Conservation (phyloP, 2,797 vertebrate genomes). For the Neosalanx taihuensis region DNA sequence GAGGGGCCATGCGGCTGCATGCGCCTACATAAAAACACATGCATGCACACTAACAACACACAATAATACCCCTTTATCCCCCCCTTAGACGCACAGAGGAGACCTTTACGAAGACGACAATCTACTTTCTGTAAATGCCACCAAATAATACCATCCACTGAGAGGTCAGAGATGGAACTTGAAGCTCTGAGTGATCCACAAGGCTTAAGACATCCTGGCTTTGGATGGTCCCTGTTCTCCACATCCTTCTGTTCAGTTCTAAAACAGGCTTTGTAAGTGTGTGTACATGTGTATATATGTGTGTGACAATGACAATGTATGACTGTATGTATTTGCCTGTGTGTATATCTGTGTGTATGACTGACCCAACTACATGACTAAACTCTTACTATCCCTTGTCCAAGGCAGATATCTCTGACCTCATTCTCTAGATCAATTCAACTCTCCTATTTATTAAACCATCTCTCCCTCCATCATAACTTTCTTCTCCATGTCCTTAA, state of each 20-base stretch:
- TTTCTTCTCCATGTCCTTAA: too few relatives aligned
- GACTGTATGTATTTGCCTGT: conserved; percentile 1
- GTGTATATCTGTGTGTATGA: not conserved
- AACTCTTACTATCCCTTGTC: too few relatives aligned
- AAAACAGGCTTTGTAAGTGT: conserved; percentile 5
- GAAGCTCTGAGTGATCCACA: not conserved
- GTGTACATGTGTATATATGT: conserved; percentile 11
- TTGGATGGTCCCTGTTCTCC: conserved; percentile 5
- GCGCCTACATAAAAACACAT: conserved; percentile 21
- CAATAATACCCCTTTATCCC: not conserved
- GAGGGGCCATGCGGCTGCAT: conserved; percentile 40
- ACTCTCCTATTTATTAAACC: too few relatives aligned
- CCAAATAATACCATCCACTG: too few relatives aligned
- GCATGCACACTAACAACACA: not conserved
- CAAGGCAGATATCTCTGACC: too few relatives aligned
- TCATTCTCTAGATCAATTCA: too few relatives aligned
- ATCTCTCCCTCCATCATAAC: too few relatives aligned
- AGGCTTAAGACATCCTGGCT: not conserved
- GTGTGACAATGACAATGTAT: not conserved
- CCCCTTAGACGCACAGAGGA: too few relatives aligned
- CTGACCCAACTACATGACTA: not conserved
- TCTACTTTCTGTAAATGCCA: too few relatives aligned
- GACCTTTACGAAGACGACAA: too few relatives aligned
- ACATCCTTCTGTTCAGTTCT: conserved; percentile 9
- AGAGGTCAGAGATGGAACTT: too few relatives aligned